Evolutionary conservation across 1,140 invertebrate species (phyloP), one percentile per base, ranked within the genome.

Genomic region (Scaptomyza graminum): DNA sequence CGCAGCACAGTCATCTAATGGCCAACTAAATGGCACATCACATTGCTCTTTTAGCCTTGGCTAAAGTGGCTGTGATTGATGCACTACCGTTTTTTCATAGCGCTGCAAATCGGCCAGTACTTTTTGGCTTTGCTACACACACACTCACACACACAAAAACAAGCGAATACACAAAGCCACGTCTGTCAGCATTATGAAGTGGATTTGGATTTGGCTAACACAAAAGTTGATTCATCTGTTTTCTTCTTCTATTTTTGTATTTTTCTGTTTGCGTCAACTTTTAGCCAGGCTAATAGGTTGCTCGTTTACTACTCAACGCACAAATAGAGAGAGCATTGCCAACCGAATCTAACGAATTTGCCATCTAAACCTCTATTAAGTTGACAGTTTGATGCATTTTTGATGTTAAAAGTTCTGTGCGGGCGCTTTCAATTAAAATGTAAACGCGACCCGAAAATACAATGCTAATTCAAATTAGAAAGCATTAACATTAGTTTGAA

Each of bases 51-150:
- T 66, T 52, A 50, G 54, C 54, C 22, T 11, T 0, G 5, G 28
- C 54, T 57, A 2, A 66, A 67, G 51, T 63, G 69, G 15, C 61
- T 56, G 54, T 80, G 77, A 85, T 84, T 80, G 81, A 83, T 82
- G 74, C 79, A 74, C 60, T 76, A 56, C 31, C 62, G 39, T 41
- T 31, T 28, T 46, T 31, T 11, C 25, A 18, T 28, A 13, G 5
- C 25, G 5, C n/a, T 25, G 18, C 49, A n/a, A 50, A 50, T 34
- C 43, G 9, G 37, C 25, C 12, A 31, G 28, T 31, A 71, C 12
- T 60, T 61, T 49, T 16, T 13, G n/a, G 15, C 28, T 12, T 31
- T 31, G 28, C 37, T 3, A 12, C 28, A 31, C 31, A 34, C 31
- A 34, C 31, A 9, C 6, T 9, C 31, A 34, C 31, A 34, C 31